Evolutionary conservation across 2,888 invertebrate species (phyloP), one percentile per base, ranked within the genome.

Genomic region (Panorpa germanica): DNA sequence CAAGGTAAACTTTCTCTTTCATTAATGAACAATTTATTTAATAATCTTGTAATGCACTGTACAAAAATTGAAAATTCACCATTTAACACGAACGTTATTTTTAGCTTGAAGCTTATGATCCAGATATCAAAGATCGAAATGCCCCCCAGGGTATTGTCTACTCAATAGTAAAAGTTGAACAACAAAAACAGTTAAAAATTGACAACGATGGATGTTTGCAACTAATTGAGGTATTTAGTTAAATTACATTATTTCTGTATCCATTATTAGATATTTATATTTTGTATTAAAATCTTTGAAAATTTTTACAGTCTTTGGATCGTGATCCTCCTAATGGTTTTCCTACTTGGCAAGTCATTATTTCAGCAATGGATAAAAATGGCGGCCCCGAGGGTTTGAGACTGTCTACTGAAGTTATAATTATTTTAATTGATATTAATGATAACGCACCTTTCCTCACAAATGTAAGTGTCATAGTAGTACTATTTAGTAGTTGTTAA

Each of bases 401-500:
- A 34, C 63, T 65, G 0, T 66, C 67, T 3, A 68, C 70, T 1
- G 70, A 72, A 42, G 75, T 85, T 14, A 75, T 63, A 25, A 59
- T 76, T 36, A 61, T 63, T 36, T 48, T 75, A 15, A 63, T 64
- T 4, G 95, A 95, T 46, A 80, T 90, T 44, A 96, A 96, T 50
- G 95, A 96, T 49, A 93, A 95, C 49, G 80, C 83, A 1, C 95
- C 95, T 0, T 77, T 74, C 47, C 61, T 86, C 35, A 76, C 75
- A 23, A 80, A 78, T 46, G 67, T 68, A 52, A 63, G 62, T 61
- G 18, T 13, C 24, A 14, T 21, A 11, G 18, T 9, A 26, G 25
- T 26, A 9, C 18, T 30, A 4, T 28, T 9, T 44, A 9, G 29
- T 36, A 34, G 33, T 13, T 15, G 19, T 26, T 20, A n/a, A n/a